A percentile compares a stretch with the other conserved stretches of the same genome.
Evolutionary conservation across 2,113 vertebrate genomes (phyloP).

Genomic region (Ramphastos sulfuratus): DNA sequence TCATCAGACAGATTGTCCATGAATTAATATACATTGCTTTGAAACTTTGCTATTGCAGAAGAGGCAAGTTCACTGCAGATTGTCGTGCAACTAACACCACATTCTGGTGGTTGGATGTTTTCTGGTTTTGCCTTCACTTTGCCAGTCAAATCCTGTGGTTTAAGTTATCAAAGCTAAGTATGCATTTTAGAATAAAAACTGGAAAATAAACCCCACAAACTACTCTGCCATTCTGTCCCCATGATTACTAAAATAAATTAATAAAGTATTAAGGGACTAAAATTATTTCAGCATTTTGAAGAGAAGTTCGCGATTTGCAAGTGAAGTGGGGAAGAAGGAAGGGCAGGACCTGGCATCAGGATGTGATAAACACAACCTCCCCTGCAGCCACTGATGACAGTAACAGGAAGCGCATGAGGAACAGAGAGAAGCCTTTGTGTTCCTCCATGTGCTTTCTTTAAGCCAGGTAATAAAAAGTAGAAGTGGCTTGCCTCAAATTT

Average conservation of each 20-base stretch:
- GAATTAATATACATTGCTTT: background rate
- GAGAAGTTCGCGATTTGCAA: background rate
- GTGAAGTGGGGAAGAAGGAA: background rate
- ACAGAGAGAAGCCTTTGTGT: background rate
- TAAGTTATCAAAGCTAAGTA: background rate
- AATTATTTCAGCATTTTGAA: background rate
- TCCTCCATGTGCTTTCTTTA: background rate
- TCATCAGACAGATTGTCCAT: background rate
- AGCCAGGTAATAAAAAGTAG: background rate
- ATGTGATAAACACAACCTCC: background rate
- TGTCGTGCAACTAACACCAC: background rate
- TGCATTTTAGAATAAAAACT: background rate
- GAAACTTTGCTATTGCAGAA: background rate
- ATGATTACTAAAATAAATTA: background rate
- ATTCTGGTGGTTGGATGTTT: background rate
- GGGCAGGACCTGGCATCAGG: background rate
- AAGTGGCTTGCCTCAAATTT: background rate
- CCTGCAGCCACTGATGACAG: background rate
- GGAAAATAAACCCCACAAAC: background rate
- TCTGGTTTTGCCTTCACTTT: background rate
- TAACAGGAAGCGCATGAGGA: background rate
- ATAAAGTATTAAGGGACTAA: background rate
- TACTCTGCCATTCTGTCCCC: background rate
- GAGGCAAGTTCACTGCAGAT: background rate
- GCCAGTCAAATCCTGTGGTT: background rate